Conservation (phyloP, 1,140 invertebrate genomes). For the Apis dorsata region DNA sequence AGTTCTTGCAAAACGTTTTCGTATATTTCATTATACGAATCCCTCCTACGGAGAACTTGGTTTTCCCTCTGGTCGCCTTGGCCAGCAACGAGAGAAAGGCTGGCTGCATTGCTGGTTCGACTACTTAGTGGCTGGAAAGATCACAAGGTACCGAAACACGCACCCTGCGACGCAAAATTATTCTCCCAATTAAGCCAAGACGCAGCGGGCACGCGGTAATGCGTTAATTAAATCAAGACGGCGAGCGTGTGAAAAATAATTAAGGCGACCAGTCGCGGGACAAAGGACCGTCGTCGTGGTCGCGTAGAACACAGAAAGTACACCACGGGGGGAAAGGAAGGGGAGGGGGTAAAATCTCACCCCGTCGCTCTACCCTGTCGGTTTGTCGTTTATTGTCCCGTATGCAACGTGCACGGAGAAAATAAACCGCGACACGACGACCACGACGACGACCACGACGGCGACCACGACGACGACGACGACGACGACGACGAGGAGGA, state of each 20-base stretch:
- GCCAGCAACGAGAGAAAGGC: not conserved
- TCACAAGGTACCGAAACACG: not conserved
- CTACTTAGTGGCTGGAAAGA: conserved; percentile 43
- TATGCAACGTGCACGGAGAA: not conserved
- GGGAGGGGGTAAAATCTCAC: conserved; percentile 14
- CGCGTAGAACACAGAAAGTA: conserved; percentile 25
- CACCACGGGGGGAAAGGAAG: not conserved
- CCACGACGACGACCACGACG: not conserved
- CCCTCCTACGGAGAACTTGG: too few species aligned
- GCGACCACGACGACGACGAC: too few species aligned
- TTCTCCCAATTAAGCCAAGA: conserved; percentile 50
- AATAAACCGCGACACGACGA: conserved; percentile 23
- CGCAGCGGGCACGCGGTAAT: conserved; percentile 32
- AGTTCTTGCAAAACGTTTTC: not conserved
- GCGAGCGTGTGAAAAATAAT: conserved; percentile 54
- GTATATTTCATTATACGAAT: too few species aligned
- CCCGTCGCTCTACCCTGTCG: conserved; percentile 5
- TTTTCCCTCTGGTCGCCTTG: not conserved
- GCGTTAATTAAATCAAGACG: conserved; percentile 54
- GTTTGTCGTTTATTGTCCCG: conserved; percentile 39
- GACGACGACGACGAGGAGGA: not conserved
- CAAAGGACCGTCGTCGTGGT: conserved; percentile 37
- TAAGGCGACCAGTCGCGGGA: conserved; percentile 44
- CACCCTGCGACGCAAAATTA: conserved; percentile 23
- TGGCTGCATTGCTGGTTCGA: not conserved